Evolutionary conservation across 2,797 vertebrate species (phyloP), one percentile per base, ranked within the genome.

Genomic region (Aphelocoma californica): DNA sequence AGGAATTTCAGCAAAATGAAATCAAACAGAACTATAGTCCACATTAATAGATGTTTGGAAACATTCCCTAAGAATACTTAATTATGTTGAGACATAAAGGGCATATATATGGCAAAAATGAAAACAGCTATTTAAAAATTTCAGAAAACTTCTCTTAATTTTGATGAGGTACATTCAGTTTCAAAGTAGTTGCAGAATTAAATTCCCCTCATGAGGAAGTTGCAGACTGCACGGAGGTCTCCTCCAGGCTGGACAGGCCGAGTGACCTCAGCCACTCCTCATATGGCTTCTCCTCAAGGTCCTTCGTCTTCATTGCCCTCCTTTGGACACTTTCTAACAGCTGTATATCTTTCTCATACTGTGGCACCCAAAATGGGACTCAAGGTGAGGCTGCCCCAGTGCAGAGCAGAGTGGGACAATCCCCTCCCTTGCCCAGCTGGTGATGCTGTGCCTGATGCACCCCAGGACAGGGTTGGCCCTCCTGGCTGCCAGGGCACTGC

Each of bases 341-440:
- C 36, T 48, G 12, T 15, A 13, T 13, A 10, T 28, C 12, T 58
- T 69, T 19, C 53, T 51, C 16, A 10, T 32, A 18, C 23, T 32
- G 23, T 44, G 32, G 26, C 9, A 23, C 18, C 21, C 18, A 24
- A 36, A 58, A 51, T 0, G 0, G 12, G 3, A 28, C 28, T 51
- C 0, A 0, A 58, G 14, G 4, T 51, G 38, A 51, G 62, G 38
- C 26, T 0, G 0, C 3, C 5, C 4, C 44, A 57, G 44, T 0
- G 4, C 51, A 58, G 26, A 57, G 31, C 44, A 40, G 53, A 50
- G 18, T 0, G 0, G 81, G 9, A 36, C 32, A 75, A 51, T 58
- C 32, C 8, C 36, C 45, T 67, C 45, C 28, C 18, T 67, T 51
- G 32, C 18, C 36, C 0, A 0, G 26, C 44, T 74, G 70, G 9